phyloP scores from a whole-genome alignment of 2,113 vertebrate species.

The Xiphorhynchus elegans region DNA sequence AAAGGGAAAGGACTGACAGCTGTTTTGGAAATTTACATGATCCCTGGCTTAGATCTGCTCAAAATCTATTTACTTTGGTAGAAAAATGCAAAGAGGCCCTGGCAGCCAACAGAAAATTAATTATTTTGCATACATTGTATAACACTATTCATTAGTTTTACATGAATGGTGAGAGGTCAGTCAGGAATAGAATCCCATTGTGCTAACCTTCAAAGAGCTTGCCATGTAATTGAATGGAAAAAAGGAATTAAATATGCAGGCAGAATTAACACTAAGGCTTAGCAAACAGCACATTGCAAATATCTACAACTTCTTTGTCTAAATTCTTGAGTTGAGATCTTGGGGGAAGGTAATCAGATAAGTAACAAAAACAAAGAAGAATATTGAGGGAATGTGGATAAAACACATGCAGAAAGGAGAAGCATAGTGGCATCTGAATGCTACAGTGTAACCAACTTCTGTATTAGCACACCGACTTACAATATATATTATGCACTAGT shows the following conservation, averaged over 20 bases:
- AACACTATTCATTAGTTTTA: constrained; percentile 27
- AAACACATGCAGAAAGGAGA: not conserved
- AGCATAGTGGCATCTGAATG: not conserved
- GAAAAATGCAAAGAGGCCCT: not conserved
- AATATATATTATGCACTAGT: not conserved
- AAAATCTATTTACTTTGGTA: constrained; percentile 19
- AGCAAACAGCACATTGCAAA: constrained; percentile 19
- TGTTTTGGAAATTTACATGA: not conserved
- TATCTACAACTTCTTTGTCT: not conserved
- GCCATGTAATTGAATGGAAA: constrained; percentile 6
- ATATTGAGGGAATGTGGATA: not conserved
- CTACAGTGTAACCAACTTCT: not conserved
- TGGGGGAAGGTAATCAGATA: not conserved
- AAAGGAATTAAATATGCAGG: constrained; percentile 28
- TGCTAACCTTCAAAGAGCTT: constrained; percentile 1
- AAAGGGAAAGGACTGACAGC: not conserved
- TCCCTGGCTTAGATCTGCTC: not conserved
- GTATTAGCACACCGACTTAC: not conserved
- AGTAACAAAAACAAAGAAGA: not conserved
- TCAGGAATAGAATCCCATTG: constrained; percentile 44
- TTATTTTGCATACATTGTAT: constrained; percentile 16
- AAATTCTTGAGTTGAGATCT: not conserved
- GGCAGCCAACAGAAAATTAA: constrained; percentile 6
- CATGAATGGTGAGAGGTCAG: constrained; percentile 27
- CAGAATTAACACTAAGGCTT: constrained; percentile 7